Conservation (phyloP, 2,113 vertebrate species). For the Myanophis thanlyinensis region DNA sequence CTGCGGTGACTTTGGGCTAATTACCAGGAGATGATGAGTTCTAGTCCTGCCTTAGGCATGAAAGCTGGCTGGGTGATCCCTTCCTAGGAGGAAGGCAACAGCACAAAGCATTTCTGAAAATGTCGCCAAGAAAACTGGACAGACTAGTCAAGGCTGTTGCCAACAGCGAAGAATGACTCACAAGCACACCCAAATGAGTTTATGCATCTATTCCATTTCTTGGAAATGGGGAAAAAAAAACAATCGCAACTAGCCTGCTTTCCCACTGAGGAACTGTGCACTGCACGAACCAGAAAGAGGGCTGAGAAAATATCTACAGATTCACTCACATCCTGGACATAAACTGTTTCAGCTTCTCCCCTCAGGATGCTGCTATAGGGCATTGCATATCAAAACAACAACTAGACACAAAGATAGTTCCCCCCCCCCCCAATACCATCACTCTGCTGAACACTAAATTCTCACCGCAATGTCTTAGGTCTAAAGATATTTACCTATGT, state of each 20-base stretch:
- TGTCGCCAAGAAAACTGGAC: neutral
- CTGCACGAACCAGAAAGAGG: too few species aligned
- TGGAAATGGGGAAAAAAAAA: too few species aligned
- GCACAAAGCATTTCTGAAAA: neutral
- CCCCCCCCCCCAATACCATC: too few species aligned
- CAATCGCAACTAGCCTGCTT: too few species aligned
- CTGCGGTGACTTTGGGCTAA: neutral
- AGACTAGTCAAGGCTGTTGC: neutral
- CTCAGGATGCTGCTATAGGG: neutral
- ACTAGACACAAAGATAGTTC: too few species aligned
- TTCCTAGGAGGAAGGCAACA: neutral
- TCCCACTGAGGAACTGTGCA: too few species aligned
- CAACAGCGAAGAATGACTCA: neutral
- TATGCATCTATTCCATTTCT: neutral
- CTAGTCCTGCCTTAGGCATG: too few species aligned
- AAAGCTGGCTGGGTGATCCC: neutral
- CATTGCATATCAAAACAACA: too few species aligned
- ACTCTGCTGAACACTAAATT: neutral
- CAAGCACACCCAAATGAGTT: neutral
- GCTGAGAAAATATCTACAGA: too few species aligned
- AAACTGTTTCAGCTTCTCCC: neutral
- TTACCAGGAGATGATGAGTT: neutral
- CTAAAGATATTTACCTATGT: neutral
- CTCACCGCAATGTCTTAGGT: neutral
- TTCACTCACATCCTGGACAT: neutral